Evolutionary conservation across 64 coral and sea anemone species (phyloP), one percentile per base, ranked within the genome.

Genomic region (Acropora tenuis): DNA sequence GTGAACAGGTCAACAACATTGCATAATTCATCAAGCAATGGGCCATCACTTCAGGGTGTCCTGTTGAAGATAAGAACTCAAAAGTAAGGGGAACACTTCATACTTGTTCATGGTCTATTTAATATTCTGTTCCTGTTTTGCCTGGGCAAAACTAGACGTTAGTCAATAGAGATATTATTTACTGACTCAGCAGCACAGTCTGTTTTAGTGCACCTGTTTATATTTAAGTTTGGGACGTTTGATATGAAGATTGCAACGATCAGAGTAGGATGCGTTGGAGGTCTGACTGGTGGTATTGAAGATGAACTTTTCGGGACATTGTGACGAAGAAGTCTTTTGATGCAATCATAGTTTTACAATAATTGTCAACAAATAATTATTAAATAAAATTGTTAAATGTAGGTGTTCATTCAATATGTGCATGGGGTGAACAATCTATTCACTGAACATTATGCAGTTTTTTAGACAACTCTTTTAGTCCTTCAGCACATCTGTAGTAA

Each of bases 361-460:
- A 30, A 30, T 30, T 80, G 50, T 16, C 30, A 30, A 30, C 30
- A 30, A 30, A 30, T 30, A 30, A 30, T 30, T 30, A 30, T 30
- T 30, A 30, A 30, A 30, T 30, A 30, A 30, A 30, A 30, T 55
- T 55, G 52, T 55, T 55, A 53, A 9, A 63, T 5, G 18, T 50
- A 55, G 19, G 7, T 85, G 72, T 85, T 65, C 82, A 85, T 85
- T 85, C 63, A 18, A 47, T 85, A 43, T 85, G 61, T 71, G 72
- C 63, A 85, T 85, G 71, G 82, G 44, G 16, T 20, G 61, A 69
- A 84, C 5, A 30, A 8, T 7, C 15, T 43, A 83, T 63, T 83
- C 41, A 41, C 46, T 81, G 53, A 60, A 42, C 80, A 85, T 71
- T 65, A 49, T 55, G 10, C 61, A 2, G 18, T 41, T 45, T 85